These are phyloP conservation scores for Dynastes grantii DNA, from an alignment of 2,888 invertebrate genomes.

Conservation along the genomic window DNA sequence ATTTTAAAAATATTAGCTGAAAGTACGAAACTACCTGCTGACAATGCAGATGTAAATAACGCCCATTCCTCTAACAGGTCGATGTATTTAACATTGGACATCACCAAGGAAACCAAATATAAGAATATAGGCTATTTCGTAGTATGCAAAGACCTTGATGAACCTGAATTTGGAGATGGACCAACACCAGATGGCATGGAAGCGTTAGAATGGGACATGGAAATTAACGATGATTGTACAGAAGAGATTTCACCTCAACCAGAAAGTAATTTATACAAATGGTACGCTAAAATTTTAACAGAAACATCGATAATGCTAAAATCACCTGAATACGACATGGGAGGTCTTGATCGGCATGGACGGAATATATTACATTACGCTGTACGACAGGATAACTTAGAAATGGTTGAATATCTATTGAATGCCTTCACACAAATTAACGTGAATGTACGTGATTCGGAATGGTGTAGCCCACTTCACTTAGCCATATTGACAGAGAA, in stretches of 20 bases:
- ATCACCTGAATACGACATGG: constrained; percentile 70
- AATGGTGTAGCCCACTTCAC: constrained; percentile 80
- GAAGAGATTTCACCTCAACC: constrained; percentile 52
- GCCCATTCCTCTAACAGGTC: constrained; percentile 62
- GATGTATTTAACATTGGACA: constrained; percentile 67
- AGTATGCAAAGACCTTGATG: constrained; percentile 69
- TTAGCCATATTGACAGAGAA: constrained; percentile 77
- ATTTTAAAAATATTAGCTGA: constrained; percentile 66
- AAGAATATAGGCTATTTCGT: constrained; percentile 72
- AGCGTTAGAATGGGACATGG: constrained; percentile 85
- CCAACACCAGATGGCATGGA: constrained; percentile 73
- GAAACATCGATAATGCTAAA: constrained; percentile 72
- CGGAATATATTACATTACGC: constrained; percentile 84
- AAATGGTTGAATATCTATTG: constrained; percentile 76
- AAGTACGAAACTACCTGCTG: constrained; percentile 55
- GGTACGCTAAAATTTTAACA: constrained; percentile 84
- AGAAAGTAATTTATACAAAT: constrained; percentile 73
- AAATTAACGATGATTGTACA: constrained; percentile 74
- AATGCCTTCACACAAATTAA: constrained; percentile 72
- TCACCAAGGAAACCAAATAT: constrained; percentile 55
- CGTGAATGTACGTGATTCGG: constrained; percentile 78
- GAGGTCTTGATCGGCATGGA: constrained; percentile 77
- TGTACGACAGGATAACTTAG: constrained; percentile 77
- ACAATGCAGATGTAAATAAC: constrained; percentile 62
- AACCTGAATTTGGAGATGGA: constrained; percentile 67